Evolutionary conservation across 1,140 invertebrate species (phyloP).

Genomic region (Phymorhynchus buccinoides): DNA sequence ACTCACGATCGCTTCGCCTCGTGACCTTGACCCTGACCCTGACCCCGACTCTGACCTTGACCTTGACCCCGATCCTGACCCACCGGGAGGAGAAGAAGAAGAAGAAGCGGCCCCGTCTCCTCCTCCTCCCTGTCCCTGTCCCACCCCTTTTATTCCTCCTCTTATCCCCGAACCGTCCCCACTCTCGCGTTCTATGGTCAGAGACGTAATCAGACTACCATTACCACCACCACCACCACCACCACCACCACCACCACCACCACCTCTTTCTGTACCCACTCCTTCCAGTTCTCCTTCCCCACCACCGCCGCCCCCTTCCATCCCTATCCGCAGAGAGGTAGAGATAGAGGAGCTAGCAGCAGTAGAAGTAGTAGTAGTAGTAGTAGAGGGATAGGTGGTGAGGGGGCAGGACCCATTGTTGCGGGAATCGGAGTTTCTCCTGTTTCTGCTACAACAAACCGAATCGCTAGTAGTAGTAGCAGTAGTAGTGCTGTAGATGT

Average conservation of each 20-base stretch:
- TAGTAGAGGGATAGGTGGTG: background rate
- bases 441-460: no score
- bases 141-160: no score
- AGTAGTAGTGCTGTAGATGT: no score
- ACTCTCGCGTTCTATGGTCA: background rate
- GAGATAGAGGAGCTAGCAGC: no score
- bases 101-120: background rate
- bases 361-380: no score
- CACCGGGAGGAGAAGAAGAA: no score
- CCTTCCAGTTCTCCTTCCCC: background rate
- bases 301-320: background rate
- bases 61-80: background rate
- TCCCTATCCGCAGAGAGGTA: background rate
- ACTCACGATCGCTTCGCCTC: background rate
- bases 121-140: no score
- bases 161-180: no score
- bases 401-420: slow-evolving; percentile 12
- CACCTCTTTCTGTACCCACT: no score
- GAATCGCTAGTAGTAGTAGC: no score
- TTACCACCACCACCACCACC: no score
- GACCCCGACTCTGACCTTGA: background rate
- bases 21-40: background rate
- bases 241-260: background rate
- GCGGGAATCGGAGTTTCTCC: background rate
- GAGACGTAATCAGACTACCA: background rate